Conservation (phyloP, 2,888 invertebrate genomes). For the Cheilosia urbana region DNA sequence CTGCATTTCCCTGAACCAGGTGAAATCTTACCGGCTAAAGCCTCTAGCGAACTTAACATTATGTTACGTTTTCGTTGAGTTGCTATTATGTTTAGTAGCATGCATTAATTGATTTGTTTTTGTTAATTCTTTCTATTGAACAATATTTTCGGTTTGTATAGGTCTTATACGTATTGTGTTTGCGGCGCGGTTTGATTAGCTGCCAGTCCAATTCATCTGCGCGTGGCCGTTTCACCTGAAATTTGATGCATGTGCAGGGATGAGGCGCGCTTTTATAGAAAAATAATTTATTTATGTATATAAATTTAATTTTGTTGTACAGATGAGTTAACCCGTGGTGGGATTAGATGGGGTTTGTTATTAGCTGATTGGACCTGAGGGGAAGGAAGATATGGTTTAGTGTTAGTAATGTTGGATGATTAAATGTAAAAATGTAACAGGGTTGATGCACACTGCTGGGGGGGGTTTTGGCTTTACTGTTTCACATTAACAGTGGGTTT, state of each 20-base stretch:
- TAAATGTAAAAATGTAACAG: conserved; percentile 33
- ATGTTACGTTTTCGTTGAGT: conserved; percentile 79
- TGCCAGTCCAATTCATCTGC: conserved; percentile 62
- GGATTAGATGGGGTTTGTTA: conserved; percentile 58
- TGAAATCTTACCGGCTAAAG: conserved; percentile 95
- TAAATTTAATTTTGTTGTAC: conserved; percentile 18
- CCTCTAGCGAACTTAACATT: conserved; percentile 94
- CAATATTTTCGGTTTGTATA: conserved; percentile 9
- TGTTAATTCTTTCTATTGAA: conserved; percentile 11
- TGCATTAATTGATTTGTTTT: conserved; percentile 65
- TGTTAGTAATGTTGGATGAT: conserved; percentile 57
- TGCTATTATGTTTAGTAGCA: conserved; percentile 61
- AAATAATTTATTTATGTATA: conserved; percentile 17
- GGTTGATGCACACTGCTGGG: background rate
- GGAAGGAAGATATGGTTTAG: conserved; percentile 47
- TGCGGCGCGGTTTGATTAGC: conserved; percentile 15
- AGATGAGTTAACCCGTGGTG: conserved; percentile 58
- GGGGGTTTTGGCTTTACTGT: conserved; percentile 1
- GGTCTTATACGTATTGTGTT: conserved; percentile 10
- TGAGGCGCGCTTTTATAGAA: conserved; percentile 34
- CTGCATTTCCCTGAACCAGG: conserved; percentile 87
- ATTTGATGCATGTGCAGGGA: conserved; percentile 61
- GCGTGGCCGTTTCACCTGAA: conserved; percentile 53
- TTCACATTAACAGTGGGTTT: too few relatives aligned
- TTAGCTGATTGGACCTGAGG: conserved; percentile 62